A percentile compares a stretch with the other conserved stretches of the same genome.
Conservation (phyloP, 2,888 invertebrate genomes). For the Drosophila formosana region DNA sequence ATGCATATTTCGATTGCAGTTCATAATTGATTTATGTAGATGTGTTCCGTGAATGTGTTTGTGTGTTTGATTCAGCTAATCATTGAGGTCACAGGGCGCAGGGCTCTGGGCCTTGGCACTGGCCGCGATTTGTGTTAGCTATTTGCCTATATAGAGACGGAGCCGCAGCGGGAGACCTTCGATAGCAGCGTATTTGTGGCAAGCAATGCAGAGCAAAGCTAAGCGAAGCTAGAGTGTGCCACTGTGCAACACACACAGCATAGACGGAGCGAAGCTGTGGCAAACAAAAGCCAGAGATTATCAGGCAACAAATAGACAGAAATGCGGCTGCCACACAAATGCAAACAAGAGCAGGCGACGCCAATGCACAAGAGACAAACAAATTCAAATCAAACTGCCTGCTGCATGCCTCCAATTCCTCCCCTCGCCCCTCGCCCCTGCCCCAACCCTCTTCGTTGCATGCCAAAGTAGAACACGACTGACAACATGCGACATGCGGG, state of each 20-base stretch:
- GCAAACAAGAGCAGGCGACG: slow-evolving; percentile 30
- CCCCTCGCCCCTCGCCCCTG: background rate
- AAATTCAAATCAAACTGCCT: slow-evolving; percentile 76
- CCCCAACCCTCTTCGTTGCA: background rate
- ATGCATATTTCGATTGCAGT: slow-evolving; percentile 59
- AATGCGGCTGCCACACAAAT: slow-evolving; percentile 55
- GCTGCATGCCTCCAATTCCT: slow-evolving; percentile 4
- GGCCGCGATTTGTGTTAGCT: slow-evolving; percentile 44
- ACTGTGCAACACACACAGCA: slow-evolving; percentile 17
- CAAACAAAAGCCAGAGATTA: slow-evolving; percentile 65
- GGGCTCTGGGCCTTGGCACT: slow-evolving; percentile 7
- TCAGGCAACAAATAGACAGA: slow-evolving; percentile 67
- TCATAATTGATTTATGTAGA: slow-evolving; percentile 55
- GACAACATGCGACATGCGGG: slow-evolving; percentile 34
- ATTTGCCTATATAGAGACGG: slow-evolving; percentile 18
- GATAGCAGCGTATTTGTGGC: slow-evolving; percentile 18
- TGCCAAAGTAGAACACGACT: slow-evolving; percentile 40
- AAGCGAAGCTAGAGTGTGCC: slow-evolving; percentile 2
- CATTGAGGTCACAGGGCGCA: slow-evolving; percentile 52
- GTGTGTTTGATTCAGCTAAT: slow-evolving; percentile 41
- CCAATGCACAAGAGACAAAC: slow-evolving; percentile 70
- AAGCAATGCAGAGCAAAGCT: background rate
- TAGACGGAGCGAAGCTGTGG: slow-evolving; percentile 16
- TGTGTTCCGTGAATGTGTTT: slow-evolving; percentile 15
- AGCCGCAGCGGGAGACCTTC: slow-evolving; percentile 35